Evolutionary conservation across 2,797 vertebrate genomes (phyloP).

Genomic region (Linurgus olivaceus): DNA sequence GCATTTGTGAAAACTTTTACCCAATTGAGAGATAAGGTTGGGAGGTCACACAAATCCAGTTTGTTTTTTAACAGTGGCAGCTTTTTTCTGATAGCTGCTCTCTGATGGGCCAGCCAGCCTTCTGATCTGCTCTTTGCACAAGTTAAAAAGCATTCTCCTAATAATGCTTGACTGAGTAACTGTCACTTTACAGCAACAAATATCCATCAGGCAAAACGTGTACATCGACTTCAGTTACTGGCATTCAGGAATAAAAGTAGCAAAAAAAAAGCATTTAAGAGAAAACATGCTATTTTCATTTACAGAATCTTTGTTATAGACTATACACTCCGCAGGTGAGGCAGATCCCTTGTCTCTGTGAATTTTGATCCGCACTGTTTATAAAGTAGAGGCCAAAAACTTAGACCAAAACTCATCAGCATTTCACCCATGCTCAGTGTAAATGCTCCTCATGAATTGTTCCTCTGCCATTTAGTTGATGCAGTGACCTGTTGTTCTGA

Average conservation of each 20-base stretch:
- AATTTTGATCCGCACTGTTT: not conserved
- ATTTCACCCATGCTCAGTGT: not conserved
- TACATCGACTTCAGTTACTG: not conserved
- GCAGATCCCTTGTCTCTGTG: not conserved
- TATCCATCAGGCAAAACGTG: not conserved
- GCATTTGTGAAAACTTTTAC: not conserved
- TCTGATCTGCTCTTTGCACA: not conserved
- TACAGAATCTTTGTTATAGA: not conserved
- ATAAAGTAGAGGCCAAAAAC: not conserved
- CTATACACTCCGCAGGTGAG: not conserved
- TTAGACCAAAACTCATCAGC: not conserved
- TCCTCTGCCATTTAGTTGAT: not conserved
- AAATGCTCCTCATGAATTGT: not conserved
- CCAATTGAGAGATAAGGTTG: not conserved
- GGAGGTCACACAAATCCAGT: not conserved
- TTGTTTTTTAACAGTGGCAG: not conserved
- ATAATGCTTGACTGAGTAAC: not conserved
- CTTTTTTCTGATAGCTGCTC: not conserved
- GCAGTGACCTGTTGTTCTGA: slow-evolving; percentile 9
- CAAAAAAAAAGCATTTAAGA: not conserved
- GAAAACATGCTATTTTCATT: not conserved
- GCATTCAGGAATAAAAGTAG: not conserved
- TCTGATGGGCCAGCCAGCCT: not conserved
- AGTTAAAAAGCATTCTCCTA: not conserved
- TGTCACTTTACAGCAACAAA: not conserved